Base-by-base conservation (phyloP, 1,140 invertebrate genomes). In the Frieseomelitta varia region DNA sequence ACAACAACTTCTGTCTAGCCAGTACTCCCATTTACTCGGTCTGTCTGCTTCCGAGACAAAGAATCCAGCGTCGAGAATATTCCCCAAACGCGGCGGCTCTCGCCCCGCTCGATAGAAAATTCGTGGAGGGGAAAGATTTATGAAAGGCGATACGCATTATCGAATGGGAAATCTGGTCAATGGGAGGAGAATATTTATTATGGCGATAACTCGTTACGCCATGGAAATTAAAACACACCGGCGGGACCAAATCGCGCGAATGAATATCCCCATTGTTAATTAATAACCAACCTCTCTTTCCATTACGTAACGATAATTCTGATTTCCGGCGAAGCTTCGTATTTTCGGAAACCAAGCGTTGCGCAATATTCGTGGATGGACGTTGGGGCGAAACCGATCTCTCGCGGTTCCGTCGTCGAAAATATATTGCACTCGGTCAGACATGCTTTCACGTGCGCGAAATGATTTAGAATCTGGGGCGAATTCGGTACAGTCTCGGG, bases 201-300 rank as follows among this genome's bases (percentile, higher is more conserved):
- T 30, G 65, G 15, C 74, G n/a, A 77, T 77, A 82, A 82, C 4
- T 82, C 81, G 77, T 30, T 82, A 82, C 24, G 19, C 11, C 47
- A n/a, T 4, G 15, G 17, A 77, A 68, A 82, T 82, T 69, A 78
- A 83, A 78, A 83, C 78, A 75, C 58, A 21, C 51, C 76, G 27
- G 27, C 53, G 12, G 10, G 17, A 1, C 47, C n/a, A 21, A 34
- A 12, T n/a, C 51, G 17, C 24, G n/a, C 12, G 56, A 63, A 78
- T 78, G 77, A 83, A 83, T 78, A 58, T 78, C 53, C 11, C 53
- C 15, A 30, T 78, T 30, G 81, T 83, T 81, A 65, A 67, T 65
- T 69, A 83, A 83, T 83, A 68, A 77, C 73, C 68, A 27, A 15
- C 10, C 11, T 39, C 53, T 6, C 19, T 17, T 21, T 27, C 21